Conservation (phyloP, 1,140 invertebrate genomes). For the Calliphora vicina region DNA sequence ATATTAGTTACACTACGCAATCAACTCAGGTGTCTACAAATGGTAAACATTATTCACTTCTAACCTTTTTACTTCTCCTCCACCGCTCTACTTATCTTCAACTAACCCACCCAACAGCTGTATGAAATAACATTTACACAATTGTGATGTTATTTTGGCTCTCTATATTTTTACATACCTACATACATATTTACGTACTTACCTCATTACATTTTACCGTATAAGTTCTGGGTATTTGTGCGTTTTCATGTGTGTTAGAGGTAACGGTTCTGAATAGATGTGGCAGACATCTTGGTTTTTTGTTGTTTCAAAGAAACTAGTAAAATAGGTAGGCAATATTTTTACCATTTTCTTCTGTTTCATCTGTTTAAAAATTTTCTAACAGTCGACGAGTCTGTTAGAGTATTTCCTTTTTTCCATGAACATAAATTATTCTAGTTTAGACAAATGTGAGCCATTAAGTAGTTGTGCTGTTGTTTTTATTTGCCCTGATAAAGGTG, state of each 20-base stretch:
- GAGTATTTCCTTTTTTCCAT: not conserved
- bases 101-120: too few species aligned
- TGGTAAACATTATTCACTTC: conserved; percentile 27
- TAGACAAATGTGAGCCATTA: conserved; percentile 30
- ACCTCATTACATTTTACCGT: conserved; percentile 8
- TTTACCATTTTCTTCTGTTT: not conserved
- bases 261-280: not conserved
- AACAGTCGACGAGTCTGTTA: not conserved
- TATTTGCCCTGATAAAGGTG: not conserved
- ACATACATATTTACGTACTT: not conserved
- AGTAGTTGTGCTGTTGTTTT: not conserved
- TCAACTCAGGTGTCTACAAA: conserved; percentile 23
- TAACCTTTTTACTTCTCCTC: conserved; percentile 12
- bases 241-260: not conserved
- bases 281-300: conserved; percentile 17
- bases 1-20: not conserved
- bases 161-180: too few species aligned
- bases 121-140: not conserved
- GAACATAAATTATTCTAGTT: conserved; percentile 21
- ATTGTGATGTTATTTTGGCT: conserved; percentile 18
- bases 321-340: conserved; percentile 6
- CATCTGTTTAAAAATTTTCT: not conserved
- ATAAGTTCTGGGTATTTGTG: too few species aligned
- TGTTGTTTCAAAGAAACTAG: not conserved
- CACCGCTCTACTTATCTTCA: not conserved